Evolutionary conservation across 2,888 invertebrate genomes (phyloP).

Genomic region (Acleris emargana): DNA sequence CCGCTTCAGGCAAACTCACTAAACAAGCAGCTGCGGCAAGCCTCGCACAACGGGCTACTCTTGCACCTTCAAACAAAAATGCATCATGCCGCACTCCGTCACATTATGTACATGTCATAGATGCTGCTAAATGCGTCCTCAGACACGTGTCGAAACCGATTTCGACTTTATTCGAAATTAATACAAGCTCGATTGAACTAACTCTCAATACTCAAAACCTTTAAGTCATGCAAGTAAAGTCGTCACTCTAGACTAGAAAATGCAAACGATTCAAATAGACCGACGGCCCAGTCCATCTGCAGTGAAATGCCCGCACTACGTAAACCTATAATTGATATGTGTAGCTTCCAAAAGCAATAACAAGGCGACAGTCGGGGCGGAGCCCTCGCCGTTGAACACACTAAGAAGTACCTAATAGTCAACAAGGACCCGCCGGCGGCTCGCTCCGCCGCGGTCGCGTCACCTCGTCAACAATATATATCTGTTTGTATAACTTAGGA

Average conservation of each 20-base stretch:
- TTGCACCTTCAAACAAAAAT: constrained; percentile 50
- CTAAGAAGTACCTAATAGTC: constrained; percentile 60
- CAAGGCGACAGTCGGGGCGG: constrained; percentile 44
- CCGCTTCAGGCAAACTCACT: constrained; percentile 24
- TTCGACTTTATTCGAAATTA: constrained; percentile 36
- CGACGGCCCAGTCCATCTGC: constrained; percentile 50
- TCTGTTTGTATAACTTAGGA: constrained; percentile 65
- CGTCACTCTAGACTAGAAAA: constrained; percentile 79
- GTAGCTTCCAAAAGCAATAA: constrained; percentile 57
- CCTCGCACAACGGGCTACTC: constrained; percentile 3
- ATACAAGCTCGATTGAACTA: constrained; percentile 33
- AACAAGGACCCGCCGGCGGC: constrained; percentile 54
- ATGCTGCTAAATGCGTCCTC: constrained; percentile 58
- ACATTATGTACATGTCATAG: constrained; percentile 47
- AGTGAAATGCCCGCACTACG: constrained; percentile 56
- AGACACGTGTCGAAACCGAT: constrained; percentile 47
- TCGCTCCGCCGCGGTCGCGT: constrained; percentile 55
- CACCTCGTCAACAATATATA: constrained; percentile 69
- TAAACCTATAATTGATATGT: constrained; percentile 69
- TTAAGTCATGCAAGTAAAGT: constrained; percentile 55
- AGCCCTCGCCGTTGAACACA: constrained; percentile 59
- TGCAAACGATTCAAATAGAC: constrained; percentile 74
- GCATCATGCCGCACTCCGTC: constrained; percentile 44
- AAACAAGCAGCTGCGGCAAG: constrained; percentile 11
- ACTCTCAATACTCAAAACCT: constrained; percentile 37